phyloP scores from a whole-genome alignment of 2,888 invertebrate species.

The Teinopalpus imperialis region DNA sequence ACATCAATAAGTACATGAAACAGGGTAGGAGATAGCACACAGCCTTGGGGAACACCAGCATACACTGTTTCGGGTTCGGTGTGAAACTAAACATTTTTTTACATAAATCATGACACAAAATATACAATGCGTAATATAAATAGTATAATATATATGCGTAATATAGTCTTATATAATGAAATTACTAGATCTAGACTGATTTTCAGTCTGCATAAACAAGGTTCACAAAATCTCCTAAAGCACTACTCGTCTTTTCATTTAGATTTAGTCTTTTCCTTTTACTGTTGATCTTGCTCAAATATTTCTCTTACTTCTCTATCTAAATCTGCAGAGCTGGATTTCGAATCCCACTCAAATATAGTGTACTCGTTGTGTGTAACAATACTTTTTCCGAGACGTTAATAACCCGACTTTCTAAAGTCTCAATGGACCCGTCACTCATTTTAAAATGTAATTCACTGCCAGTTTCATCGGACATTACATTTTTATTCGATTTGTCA shows the following conservation, averaged over 20 bases:
- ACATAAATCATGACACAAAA: no score
- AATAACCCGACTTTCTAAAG: slow-evolving; percentile 60
- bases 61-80: no score
- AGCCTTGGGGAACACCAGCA: no score
- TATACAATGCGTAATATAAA: no score
- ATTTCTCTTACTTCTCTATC: slow-evolving; percentile 69
- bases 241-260: not conserved
- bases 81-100: no score
- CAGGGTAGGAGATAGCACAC: no score
- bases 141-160: no score
- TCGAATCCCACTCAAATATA: slow-evolving; percentile 45
- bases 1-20: no score
- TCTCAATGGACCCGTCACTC: slow-evolving; percentile 54
- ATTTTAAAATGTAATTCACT: slow-evolving; percentile 43
- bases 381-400: slow-evolving; percentile 56
- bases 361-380: slow-evolving; percentile 53
- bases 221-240: slow-evolving; percentile 44
- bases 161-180: no score
- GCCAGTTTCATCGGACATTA: slow-evolving; percentile 39
- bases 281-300: slow-evolving; percentile 56
- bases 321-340: slow-evolving; percentile 66
- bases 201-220: no score
- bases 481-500: slow-evolving; percentile 42
- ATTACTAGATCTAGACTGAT: no score
- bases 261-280: slow-evolving; percentile 41